Conservation (phyloP, 2,113 vertebrate genomes). For the Peromyscus leucopus region DNA sequence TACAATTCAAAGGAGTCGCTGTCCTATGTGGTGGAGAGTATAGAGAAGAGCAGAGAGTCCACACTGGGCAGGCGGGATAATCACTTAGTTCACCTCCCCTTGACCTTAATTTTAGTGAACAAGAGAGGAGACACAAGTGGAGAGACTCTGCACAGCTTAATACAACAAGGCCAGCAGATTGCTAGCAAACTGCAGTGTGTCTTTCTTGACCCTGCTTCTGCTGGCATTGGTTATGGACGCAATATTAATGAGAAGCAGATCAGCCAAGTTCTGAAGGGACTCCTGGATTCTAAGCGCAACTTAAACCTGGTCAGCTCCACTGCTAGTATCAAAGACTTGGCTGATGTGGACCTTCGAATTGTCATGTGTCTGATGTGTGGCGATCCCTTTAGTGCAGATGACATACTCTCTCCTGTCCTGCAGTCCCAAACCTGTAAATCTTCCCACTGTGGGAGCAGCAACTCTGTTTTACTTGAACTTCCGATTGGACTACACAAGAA, state of each 20-base stretch:
- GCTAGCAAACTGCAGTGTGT: slow-evolving; percentile 94
- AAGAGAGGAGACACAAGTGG: slow-evolving; percentile 95
- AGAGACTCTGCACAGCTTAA: slow-evolving; percentile 95
- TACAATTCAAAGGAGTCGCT: slow-evolving; percentile 98
- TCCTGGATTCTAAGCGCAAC: slow-evolving; percentile 93
- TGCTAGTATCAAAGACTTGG: slow-evolving; percentile 90
- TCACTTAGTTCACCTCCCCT: slow-evolving; percentile 90
- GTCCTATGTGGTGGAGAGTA: slow-evolving; percentile 96
- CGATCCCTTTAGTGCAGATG: slow-evolving; percentile 92
- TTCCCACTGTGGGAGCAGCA: slow-evolving; percentile 85
- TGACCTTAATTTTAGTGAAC: slow-evolving; percentile 94
- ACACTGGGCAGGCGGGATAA: slow-evolving; percentile 92
- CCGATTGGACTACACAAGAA: slow-evolving; percentile 91
- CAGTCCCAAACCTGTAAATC: slow-evolving; percentile 92
- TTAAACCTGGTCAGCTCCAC: slow-evolving; percentile 87
- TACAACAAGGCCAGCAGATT: slow-evolving; percentile 95
- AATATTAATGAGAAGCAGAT: slow-evolving; percentile 96
- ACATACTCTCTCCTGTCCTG: slow-evolving; percentile 93
- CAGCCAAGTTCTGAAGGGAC: slow-evolving; percentile 92
- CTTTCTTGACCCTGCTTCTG: slow-evolving; percentile 94
- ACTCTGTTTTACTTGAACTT: slow-evolving; percentile 93
- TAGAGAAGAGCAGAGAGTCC: slow-evolving; percentile 95
- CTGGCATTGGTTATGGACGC: slow-evolving; percentile 93
- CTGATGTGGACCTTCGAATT: slow-evolving; percentile 92
- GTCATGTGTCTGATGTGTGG: slow-evolving; percentile 98